Evolutionary conservation across 2,113 vertebrate genomes (phyloP).

Genomic region (Seriola aureovittata): DNA sequence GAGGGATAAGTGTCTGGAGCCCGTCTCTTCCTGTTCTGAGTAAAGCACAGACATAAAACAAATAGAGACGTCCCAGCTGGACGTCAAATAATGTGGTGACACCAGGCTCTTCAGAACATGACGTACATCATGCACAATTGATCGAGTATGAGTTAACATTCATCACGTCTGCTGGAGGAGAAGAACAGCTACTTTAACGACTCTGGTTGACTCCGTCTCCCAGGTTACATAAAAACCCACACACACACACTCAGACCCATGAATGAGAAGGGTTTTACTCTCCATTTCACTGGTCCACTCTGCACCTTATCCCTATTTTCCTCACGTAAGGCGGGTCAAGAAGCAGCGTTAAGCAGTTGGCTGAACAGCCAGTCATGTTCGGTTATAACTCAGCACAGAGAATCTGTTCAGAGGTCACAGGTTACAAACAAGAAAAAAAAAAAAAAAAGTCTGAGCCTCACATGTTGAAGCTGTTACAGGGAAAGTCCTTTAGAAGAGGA

Average conservation of each 20-base stretch:
- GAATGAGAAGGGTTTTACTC: constrained; percentile 25
- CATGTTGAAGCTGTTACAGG: constrained; percentile 56
- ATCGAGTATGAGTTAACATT: constrained; percentile 73
- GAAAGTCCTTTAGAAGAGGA: constrained; percentile 72
- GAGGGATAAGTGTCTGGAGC: constrained; percentile 43
- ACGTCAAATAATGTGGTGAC: constrained; percentile 60
- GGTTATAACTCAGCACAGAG: constrained; percentile 41
- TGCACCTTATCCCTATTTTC: constrained; percentile 45
- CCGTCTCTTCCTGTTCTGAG: constrained; percentile 57
- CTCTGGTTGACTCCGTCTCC: constrained; percentile 40
- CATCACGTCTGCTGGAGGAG: constrained; percentile 66
- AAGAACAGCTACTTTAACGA: constrained; percentile 54
- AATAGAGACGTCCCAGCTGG: constrained; percentile 56
- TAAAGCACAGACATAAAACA: constrained; percentile 64
- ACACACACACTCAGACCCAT: constrained; percentile 24
- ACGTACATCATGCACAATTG: constrained; percentile 71
- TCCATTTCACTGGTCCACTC: constrained; percentile 5
- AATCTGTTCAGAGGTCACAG: constrained; percentile 48
- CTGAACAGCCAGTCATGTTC: constrained; percentile 48
- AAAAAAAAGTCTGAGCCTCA: constrained; percentile 18
- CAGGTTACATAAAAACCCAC: constrained; percentile 33
- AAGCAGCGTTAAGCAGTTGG: constrained; percentile 41
- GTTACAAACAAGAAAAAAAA: constrained; percentile 42
- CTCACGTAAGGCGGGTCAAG: constrained; percentile 55
- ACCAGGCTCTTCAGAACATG: constrained; percentile 40